Evolutionary conservation across 2,888 invertebrate species (phyloP).

Genomic region (Dendrolimus houi): DNA sequence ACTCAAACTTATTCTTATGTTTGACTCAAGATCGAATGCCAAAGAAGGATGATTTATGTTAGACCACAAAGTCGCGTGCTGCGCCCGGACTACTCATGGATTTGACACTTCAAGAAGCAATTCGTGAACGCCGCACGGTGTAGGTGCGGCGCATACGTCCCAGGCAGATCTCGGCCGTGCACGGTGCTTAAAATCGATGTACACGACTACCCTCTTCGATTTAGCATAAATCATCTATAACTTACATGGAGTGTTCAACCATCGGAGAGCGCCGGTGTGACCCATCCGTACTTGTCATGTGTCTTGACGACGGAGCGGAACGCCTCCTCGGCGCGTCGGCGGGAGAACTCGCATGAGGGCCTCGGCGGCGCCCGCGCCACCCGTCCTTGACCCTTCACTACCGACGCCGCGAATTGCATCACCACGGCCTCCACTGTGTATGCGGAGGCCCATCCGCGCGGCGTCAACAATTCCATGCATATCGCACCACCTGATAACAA

Average conservation of each 20-base stretch:
- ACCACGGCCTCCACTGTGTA: constrained; percentile 92
- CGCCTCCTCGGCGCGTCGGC: constrained; percentile 89
- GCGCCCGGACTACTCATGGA: too few relatives aligned
- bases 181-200: too few relatives aligned
- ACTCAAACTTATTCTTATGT: too few relatives aligned
- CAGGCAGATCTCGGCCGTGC: too few relatives aligned
- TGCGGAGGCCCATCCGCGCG: constrained; percentile 91
- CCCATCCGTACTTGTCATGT: constrained; percentile 95
- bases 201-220: too few relatives aligned
- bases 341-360: constrained; percentile 85
- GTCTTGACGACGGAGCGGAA: constrained; percentile 92
- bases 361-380: constrained; percentile 88
- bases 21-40: too few relatives aligned
- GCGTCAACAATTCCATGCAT: constrained; percentile 91
- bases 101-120: too few relatives aligned
- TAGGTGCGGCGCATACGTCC: too few relatives aligned
- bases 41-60: too few relatives aligned
- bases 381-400: constrained; percentile 91
- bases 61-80: too few relatives aligned
- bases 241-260: constrained; percentile 75
- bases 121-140: too few relatives aligned
- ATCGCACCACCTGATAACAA: constrained; percentile 82
- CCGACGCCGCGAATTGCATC: constrained; percentile 92
- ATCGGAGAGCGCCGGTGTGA: constrained; percentile 89
- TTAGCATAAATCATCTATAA: too few relatives aligned